These are phyloP conservation scores for Drosophila melanosoma DNA, from an alignment of 2,888 invertebrate species.

Conservation along the genomic window DNA sequence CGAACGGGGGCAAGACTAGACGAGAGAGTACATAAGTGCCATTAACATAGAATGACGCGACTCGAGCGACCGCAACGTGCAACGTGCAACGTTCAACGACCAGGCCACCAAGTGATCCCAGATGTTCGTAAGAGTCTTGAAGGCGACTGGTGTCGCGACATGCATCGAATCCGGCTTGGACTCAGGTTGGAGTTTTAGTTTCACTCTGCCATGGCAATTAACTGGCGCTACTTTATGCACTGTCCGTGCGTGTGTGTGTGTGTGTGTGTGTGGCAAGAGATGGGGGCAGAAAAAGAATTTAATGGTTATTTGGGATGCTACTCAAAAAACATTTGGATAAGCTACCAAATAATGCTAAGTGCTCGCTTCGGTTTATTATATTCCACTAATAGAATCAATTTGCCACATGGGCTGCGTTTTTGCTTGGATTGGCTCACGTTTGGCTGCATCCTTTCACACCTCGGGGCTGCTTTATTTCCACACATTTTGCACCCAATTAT, in stretches of 20 bases:
- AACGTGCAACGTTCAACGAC: not conserved
- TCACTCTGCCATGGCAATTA: slow-evolving; percentile 53
- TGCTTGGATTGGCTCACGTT: not conserved
- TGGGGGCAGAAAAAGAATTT: slow-evolving; percentile 8
- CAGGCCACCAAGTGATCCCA: slow-evolving; percentile 44
- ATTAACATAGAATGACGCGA: slow-evolving; percentile 63
- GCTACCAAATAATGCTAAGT: slow-evolving; percentile 36
- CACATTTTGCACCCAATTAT: slow-evolving; percentile 76
- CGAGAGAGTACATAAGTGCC: slow-evolving; percentile 45
- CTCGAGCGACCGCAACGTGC: slow-evolving; percentile 3
- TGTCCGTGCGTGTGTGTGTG: slow-evolving; percentile 34
- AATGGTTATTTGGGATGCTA: slow-evolving; percentile 14
- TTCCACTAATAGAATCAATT: slow-evolving; percentile 8
- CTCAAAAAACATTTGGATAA: not conserved
- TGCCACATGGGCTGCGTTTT: not conserved
- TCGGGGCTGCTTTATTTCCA: slow-evolving; percentile 19
- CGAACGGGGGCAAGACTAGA: slow-evolving; percentile 37
- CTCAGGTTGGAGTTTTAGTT: slow-evolving; percentile 8
- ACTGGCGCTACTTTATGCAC: slow-evolving; percentile 64
- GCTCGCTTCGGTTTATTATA: slow-evolving; percentile 11
- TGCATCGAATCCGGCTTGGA: slow-evolving; percentile 30
- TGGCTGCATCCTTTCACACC: slow-evolving; percentile 18
- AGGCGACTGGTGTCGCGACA: slow-evolving; percentile 61
- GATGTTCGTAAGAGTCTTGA: slow-evolving; percentile 30
- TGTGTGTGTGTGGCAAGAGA: slow-evolving; percentile 12